Evolutionary conservation across 2,113 vertebrate species (phyloP).

Genomic region (Psettodes erumei): DNA sequence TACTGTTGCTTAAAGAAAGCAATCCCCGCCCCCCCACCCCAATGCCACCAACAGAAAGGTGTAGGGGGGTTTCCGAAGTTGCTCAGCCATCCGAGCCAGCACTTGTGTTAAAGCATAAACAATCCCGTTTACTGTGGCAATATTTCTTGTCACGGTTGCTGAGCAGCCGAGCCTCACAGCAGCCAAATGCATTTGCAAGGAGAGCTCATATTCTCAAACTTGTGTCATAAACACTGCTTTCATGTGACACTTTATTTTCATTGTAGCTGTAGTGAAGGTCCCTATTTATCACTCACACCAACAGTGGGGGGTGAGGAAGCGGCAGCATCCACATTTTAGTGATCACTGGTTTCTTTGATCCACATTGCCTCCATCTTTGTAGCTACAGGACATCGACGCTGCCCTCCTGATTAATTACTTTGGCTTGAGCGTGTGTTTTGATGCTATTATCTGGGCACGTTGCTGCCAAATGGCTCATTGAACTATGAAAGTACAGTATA

Average conservation of each 20-base stretch:
- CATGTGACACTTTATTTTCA: not conserved
- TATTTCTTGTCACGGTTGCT: not conserved
- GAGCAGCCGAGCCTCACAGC: not conserved
- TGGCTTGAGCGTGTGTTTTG: constrained; percentile 46
- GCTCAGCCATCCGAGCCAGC: not conserved
- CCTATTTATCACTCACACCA: constrained; percentile 1
- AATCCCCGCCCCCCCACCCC: not conserved
- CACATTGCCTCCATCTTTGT: not conserved
- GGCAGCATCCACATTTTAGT: constrained; percentile 10
- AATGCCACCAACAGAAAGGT: not conserved
- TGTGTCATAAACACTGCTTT: not conserved
- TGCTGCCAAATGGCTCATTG: constrained; percentile 62
- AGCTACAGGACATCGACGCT: constrained; percentile 22
- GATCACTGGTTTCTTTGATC: constrained; percentile 11
- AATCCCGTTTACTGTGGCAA: constrained; percentile 1
- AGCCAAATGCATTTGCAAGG: not conserved
- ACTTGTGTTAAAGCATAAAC: not conserved
- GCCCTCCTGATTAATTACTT: constrained; percentile 42
- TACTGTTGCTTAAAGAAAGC: not conserved
- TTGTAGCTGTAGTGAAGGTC: not conserved
- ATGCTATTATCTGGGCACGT: constrained; percentile 35
- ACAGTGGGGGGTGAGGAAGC: not conserved
- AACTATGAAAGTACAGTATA: constrained; percentile 37
- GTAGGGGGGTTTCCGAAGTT: not conserved
- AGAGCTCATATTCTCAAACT: not conserved